phyloP scores from a whole-genome alignment of 92 coral and sea anemone species.

The Palythoa heliodiscus region DNA sequence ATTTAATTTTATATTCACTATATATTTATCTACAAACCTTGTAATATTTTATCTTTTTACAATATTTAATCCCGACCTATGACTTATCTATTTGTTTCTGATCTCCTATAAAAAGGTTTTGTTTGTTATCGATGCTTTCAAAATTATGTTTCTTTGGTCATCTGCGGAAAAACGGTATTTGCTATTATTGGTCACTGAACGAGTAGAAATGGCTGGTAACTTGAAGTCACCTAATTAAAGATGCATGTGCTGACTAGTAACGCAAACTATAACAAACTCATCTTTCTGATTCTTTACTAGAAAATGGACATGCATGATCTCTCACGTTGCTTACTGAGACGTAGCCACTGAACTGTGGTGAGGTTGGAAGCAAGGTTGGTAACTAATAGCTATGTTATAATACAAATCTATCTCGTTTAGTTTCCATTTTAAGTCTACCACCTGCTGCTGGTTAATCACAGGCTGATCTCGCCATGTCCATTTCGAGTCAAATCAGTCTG shows the following conservation, averaged over 20 bases:
- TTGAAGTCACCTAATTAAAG: conserved; percentile 10
- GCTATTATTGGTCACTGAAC: not conserved
- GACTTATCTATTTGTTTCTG: too few species aligned
- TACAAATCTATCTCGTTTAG: not conserved
- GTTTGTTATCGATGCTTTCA: not conserved
- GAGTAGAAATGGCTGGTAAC: not conserved
- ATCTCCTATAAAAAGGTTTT: too few species aligned
- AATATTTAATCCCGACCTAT: too few species aligned
- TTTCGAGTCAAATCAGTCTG: not conserved
- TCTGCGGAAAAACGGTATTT: not conserved
- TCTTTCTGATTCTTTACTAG: not conserved
- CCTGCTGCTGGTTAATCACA: conserved; percentile 13
- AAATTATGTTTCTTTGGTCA: not conserved
- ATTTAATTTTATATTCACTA: too few species aligned
- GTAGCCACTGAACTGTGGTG: not conserved
- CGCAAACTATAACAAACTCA: not conserved
- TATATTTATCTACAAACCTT: too few species aligned
- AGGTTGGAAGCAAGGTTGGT: not conserved
- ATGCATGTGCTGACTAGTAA: conserved; percentile 1
- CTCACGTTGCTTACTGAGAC: not conserved
- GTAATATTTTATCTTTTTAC: too few species aligned
- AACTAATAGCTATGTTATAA: not conserved
- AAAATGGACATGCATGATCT: not conserved
- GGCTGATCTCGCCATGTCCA: not conserved
- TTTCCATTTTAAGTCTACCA: not conserved